Evolutionary conservation across 2,797 vertebrate species (phyloP).

Genomic region (Phrynocephalus vlangalii): DNA sequence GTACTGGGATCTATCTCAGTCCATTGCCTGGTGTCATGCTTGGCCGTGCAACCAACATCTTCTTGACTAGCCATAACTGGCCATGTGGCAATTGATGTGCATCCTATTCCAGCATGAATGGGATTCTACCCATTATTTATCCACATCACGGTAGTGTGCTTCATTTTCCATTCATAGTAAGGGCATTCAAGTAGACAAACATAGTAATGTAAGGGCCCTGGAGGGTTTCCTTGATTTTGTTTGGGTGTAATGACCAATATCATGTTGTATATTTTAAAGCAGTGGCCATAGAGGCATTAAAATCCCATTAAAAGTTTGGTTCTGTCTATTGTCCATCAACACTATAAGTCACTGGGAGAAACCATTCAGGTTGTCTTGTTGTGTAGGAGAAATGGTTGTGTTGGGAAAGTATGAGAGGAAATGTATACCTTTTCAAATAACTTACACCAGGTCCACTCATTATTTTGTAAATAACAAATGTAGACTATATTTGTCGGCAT

Average conservation of each 20-base stretch:
- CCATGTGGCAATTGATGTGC: too few species aligned
- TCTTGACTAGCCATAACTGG: too few species aligned
- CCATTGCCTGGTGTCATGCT: too few species aligned
- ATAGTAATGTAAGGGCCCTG: neutral
- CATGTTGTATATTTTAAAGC: neutral
- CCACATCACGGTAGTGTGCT: neutral
- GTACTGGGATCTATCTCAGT: too few species aligned
- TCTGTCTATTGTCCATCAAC: neutral
- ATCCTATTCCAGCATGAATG: too few species aligned
- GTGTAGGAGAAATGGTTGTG: too few species aligned
- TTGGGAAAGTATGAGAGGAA: too few species aligned
- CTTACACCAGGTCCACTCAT: neutral
- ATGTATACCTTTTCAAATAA: neutral
- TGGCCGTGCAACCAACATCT: too few species aligned
- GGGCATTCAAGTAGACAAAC: neutral
- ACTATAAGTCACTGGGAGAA: neutral
- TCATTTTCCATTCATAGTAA: neutral
- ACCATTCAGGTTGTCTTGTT: neutral
- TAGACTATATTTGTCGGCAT: too few species aligned
- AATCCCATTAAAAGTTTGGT: neutral
- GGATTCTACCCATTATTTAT: too few species aligned
- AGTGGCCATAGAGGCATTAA: neutral
- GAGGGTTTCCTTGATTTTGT: neutral
- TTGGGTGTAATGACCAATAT: neutral
- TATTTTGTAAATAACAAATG: neutral